Evolutionary conservation across 2,888 invertebrate genomes (phyloP).

Genomic region (Dicranocentrus wangi): DNA sequence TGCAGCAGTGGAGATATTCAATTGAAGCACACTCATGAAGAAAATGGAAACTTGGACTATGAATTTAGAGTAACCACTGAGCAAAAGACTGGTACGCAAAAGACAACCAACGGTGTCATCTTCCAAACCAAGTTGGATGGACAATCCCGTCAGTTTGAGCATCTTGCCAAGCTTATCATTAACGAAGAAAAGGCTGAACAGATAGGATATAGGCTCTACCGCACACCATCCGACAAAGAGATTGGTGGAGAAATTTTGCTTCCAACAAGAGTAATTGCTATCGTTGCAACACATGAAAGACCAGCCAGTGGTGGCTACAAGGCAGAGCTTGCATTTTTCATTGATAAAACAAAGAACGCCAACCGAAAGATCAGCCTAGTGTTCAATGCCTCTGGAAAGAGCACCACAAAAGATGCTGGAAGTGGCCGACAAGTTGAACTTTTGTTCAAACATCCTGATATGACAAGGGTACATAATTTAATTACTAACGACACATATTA

Average conservation of each 20-base stretch:
- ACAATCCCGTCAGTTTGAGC: conserved; percentile 54
- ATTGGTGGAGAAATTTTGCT: conserved; percentile 74
- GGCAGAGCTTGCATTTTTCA: conserved; percentile 81
- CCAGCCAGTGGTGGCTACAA: conserved; percentile 76
- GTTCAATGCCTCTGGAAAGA: conserved; percentile 77
- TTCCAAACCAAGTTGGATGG: conserved; percentile 40
- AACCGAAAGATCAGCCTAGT: conserved; percentile 81
- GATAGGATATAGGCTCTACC: conserved; percentile 71
- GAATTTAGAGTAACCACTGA: conserved; percentile 49
- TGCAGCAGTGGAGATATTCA: conserved; percentile 65
- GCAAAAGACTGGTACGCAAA: neutral
- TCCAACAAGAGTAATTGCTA: conserved; percentile 79
- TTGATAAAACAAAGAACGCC: conserved; percentile 79
- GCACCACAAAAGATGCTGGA: conserved; percentile 3
- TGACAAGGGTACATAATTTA: conserved; percentile 39
- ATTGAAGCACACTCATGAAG: conserved; percentile 50
- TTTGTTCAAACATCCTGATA: conserved; percentile 63
- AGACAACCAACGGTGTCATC: conserved; percentile 47
- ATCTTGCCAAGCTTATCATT: conserved; percentile 66
- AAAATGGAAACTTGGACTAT: conserved; percentile 64
- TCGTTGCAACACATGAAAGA: conserved; percentile 74
- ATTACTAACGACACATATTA: neutral
- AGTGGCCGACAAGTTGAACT: conserved; percentile 39
- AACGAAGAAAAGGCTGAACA: conserved; percentile 62
- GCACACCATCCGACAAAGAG: conserved; percentile 76